Percentiles rank a stretch among this genome's conserved stretches.
These are phyloP conservation scores for Oncorhynchus kisutch DNA, from an alignment of 2,113 vertebrate species.

Conservation along the genomic window DNA sequence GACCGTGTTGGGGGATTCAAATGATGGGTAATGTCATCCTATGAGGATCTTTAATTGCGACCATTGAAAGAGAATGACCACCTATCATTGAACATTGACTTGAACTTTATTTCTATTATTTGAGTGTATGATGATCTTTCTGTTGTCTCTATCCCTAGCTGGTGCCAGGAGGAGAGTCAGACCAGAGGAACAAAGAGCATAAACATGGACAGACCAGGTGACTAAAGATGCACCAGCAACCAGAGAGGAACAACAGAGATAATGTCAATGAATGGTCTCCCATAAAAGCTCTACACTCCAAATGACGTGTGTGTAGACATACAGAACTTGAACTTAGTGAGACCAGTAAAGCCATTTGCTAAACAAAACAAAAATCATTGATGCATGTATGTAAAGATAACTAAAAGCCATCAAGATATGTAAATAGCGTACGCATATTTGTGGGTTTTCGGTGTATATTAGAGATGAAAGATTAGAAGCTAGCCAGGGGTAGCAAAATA, in stretches of 20 bases:
- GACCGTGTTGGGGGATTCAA: background rate
- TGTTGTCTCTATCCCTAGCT: background rate
- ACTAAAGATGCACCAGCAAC: background rate
- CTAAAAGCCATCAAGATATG: constrained; percentile 13
- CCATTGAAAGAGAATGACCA: background rate
- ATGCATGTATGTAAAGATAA: constrained; percentile 45
- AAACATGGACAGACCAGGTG: background rate
- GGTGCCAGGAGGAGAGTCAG: background rate
- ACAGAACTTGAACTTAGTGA: constrained; percentile 29
- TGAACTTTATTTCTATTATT: background rate
- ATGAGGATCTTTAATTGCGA: background rate
- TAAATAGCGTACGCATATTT: constrained; percentile 24
- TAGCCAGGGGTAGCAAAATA: constrained; percentile 26
- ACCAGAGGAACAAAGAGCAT: background rate
- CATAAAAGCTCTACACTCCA: constrained; percentile 19
- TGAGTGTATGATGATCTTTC: background rate
- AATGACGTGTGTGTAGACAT: constrained; percentile 34
- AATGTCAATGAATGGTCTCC: constrained; percentile 5
- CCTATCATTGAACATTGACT: background rate
- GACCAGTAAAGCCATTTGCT: constrained; percentile 30
- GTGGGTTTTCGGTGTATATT: background rate
- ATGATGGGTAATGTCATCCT: too few relatives aligned
- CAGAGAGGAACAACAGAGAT: constrained; percentile 17
- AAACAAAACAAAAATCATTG: constrained; percentile 37
- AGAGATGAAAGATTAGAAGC: constrained; percentile 19